Conservation (phyloP, 2,797 vertebrate species). For the Macrochelys suwanniensis region DNA sequence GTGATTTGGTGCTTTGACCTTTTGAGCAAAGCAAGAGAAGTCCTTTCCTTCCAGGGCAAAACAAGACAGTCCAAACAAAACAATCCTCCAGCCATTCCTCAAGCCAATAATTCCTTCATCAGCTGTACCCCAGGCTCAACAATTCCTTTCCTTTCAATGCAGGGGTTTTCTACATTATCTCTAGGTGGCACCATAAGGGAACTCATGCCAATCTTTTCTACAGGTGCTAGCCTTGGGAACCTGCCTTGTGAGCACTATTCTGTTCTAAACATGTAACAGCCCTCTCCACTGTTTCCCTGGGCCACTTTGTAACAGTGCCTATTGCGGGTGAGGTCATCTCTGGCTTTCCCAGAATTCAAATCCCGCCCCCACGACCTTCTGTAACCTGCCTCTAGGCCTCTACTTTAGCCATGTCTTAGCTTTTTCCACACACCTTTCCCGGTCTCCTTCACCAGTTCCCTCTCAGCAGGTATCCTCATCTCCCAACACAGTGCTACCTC, state of each 20-base stretch:
- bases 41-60: background rate
- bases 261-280: background rate
- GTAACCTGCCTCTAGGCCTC: background rate
- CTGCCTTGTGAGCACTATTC: background rate
- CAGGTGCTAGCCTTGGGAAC: background rate
- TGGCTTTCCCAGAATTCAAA: background rate
- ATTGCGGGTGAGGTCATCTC: background rate
- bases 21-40: background rate
- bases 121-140: background rate
- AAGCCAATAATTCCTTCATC: background rate
- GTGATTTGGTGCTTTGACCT: background rate
- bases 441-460: background rate
- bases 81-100: background rate
- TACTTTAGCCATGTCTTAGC: background rate
- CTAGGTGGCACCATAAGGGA: background rate
- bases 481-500: background rate
- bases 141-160: background rate
- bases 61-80: background rate
- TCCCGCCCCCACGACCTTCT: background rate
- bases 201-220: background rate
- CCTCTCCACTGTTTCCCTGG: background rate
- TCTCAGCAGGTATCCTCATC: background rate
- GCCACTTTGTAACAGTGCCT: background rate
- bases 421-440: background rate
- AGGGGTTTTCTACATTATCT: background rate